These are phyloP conservation scores for Elaphurus davidianus DNA, from an alignment of 2,113 vertebrate species.

Conservation along the genomic window DNA sequence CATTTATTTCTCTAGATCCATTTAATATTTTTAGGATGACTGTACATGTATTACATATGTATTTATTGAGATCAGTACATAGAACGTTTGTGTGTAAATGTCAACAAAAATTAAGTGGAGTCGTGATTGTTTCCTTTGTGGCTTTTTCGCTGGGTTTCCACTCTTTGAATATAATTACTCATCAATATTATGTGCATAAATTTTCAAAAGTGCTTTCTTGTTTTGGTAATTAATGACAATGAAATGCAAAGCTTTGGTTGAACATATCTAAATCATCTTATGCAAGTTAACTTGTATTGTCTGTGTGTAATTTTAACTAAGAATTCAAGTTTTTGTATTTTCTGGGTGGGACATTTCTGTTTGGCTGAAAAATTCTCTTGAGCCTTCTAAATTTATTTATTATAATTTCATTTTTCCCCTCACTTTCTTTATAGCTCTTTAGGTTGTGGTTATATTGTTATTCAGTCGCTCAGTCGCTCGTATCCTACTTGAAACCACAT, in stretches of 20 bases:
- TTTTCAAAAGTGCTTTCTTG: constrained; percentile 1
- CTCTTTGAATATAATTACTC: neutral
- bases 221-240: neutral
- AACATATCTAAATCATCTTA: neutral
- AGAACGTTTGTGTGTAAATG: neutral
- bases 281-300: neutral
- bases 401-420: neutral
- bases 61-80: neutral
- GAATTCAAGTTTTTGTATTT: neutral
- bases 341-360: neutral
- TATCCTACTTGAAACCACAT: neutral
- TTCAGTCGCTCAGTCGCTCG: neutral
- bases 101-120: neutral
- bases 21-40: neutral
- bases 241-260: neutral
- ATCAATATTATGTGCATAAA: neutral
- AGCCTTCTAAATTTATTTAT: neutral
- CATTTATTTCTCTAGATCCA: neutral
- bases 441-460: neutral
- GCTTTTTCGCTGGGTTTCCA: neutral
- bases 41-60: neutral
- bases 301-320: neutral
- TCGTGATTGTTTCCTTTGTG: neutral
- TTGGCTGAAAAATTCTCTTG: neutral
- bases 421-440: neutral